Base-by-base conservation (phyloP, 2,888 invertebrate species). In the Priapulus caudatus region DNA sequence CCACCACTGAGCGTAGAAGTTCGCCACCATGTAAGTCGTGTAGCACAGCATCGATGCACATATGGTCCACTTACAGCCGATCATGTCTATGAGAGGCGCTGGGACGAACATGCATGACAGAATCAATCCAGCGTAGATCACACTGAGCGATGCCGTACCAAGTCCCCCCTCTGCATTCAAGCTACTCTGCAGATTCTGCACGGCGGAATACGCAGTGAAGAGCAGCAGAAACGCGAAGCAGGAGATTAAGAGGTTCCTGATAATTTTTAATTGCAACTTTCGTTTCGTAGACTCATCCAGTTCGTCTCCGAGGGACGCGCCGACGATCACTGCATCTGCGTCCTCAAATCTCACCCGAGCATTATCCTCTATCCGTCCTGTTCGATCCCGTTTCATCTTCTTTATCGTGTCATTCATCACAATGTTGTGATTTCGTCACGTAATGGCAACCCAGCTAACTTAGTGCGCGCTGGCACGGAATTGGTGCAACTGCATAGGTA, bases 31-130 rank as follows among this genome's bases (percentile, higher is more conserved):
- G 74, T 93, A 95, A 87, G 73, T 97, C 95, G 87, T 86, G 72
- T 95, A 97, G 68, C 91, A 86, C 63, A 89, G 72, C 84, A 95
- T 87, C 52, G 91, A 88, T 54, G 86, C 70, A 63, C 90, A 88
- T 52, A 97, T 78, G 10, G 95, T 92, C 88, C 92, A 90, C 75
- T 97, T 97, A 59, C 90, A 92, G 53, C 92, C 92, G 64, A 95
- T 79, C 71, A 86, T 81, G 70, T 88, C 86, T 67, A 92, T 91
- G 64, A 91, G 77, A 73, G 89, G 84, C 45, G 91, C 89, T 48
- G 92, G 92, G 57, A 95, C 82, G 72, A 97, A 91, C 73, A 95
- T 86, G 72, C 93, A 95, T 54, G 93, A 93, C 16, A 93, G 78
- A 51, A 95, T n/a, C 56, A 93, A 79, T 4, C 90, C 85, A 23